phyloP scores from a whole-genome alignment of 2,113 vertebrate species.

The Eulemur rufifrons region DNA sequence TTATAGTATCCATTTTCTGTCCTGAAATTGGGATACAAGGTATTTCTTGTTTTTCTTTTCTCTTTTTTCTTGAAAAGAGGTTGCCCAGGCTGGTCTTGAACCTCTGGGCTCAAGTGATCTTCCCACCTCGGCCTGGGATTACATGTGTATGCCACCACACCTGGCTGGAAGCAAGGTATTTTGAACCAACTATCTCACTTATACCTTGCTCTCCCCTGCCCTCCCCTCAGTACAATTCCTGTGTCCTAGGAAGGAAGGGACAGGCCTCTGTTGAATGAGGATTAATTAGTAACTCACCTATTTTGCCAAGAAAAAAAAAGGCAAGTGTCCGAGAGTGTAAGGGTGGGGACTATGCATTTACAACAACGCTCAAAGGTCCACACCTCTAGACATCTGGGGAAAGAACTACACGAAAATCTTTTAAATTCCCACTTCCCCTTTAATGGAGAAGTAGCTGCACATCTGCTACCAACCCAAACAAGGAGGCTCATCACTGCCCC shows the following conservation, averaged over 20 bases:
- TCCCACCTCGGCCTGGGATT: too few relatives aligned
- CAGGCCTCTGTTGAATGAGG: neutral
- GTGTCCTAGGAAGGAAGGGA: neutral
- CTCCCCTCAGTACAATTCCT: neutral
- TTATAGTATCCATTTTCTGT: neutral
- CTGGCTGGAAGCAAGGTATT: neutral
- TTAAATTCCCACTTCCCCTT: neutral
- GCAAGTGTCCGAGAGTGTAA: neutral
- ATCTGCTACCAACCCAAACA: neutral
- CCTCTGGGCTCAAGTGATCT: too few relatives aligned
- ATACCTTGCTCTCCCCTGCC: neutral
- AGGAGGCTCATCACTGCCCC: neutral
- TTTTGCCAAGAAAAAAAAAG: slow-evolving; percentile 6
- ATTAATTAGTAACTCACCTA: slow-evolving; percentile 31
- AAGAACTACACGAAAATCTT: neutral
- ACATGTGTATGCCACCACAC: too few relatives aligned
- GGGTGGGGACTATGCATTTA: neutral
- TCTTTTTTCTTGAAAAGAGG: neutral
- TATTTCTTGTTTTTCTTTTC: neutral
- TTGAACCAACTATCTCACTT: neutral
- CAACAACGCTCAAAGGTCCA: neutral
- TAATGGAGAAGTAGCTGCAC: neutral
- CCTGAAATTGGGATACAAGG: neutral
- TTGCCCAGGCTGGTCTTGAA: too few relatives aligned
- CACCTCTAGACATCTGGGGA: neutral